Percentiles rank a stretch among this genome's conserved stretches.
phyloP scores from a whole-genome alignment of 2,113 vertebrate species.

The Atrichornis clamosus region DNA sequence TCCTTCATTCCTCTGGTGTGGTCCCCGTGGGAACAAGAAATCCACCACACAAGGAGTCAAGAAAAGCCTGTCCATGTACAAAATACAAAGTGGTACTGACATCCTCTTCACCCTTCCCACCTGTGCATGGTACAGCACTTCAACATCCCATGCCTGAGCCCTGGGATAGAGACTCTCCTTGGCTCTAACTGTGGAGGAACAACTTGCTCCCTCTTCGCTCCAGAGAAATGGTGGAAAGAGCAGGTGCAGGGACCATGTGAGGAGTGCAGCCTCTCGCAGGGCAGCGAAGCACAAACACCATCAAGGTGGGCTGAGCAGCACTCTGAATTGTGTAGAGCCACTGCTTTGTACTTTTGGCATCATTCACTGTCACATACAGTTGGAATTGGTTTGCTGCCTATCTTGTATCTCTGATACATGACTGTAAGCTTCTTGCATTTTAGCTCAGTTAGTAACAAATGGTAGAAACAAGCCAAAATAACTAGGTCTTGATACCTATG shows the following conservation, averaged over 20 bases:
- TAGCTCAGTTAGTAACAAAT: neutral
- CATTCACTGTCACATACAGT: neutral
- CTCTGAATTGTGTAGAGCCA: neutral
- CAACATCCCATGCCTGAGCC: neutral
- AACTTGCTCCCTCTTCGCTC: neutral
- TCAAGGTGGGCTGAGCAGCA: neutral
- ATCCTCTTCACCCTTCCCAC: neutral
- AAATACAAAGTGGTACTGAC: neutral
- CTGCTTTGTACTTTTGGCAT: neutral
- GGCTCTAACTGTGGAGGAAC: neutral
- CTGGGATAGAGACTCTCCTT: neutral
- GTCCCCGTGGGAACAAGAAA: neutral
- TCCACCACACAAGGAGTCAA: neutral
- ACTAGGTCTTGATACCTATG: neutral
- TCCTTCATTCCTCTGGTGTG: neutral
- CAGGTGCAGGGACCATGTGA: rapidly evolving
- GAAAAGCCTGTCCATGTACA: neutral
- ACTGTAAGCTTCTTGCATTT: neutral
- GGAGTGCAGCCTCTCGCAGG: neutral
- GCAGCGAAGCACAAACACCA: neutral
- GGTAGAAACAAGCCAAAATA: neutral
- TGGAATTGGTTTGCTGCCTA: neutral
- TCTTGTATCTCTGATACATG: neutral
- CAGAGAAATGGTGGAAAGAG: neutral
- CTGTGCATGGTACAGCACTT: neutral